Evolutionary conservation across 1,140 invertebrate genomes (phyloP).

Genomic region (Acromyrmex heyeri): DNA sequence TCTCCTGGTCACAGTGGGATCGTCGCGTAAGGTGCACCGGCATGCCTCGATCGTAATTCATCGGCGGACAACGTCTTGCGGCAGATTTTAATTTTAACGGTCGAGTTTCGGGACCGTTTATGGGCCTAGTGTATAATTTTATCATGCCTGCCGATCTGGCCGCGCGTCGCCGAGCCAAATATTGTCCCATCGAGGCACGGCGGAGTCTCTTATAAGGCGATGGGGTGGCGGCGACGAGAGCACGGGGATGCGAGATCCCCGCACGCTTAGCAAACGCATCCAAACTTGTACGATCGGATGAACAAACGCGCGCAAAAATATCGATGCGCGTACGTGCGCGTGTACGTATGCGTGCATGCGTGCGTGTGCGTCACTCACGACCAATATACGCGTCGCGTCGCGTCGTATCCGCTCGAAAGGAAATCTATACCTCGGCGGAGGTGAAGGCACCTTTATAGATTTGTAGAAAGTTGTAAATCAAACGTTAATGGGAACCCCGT

Average conservation of each 20-base stretch:
- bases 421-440: constrained; percentile 72
- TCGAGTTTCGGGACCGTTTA: constrained; percentile 81
- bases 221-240: constrained; percentile 10
- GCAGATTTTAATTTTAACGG: constrained; percentile 85
- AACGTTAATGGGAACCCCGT: constrained; percentile 85
- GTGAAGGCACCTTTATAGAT: constrained; percentile 85
- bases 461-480: constrained; percentile 87
- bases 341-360: no score
- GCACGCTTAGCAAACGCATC: constrained; percentile 9
- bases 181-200: constrained; percentile 71
- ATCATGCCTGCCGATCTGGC: constrained; percentile 84
- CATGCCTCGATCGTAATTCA: constrained; percentile 75
- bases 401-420: constrained; percentile 58
- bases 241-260: not conserved
- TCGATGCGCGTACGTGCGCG: no score
- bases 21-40: constrained; percentile 64
- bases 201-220: constrained; percentile 41
- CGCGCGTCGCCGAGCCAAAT: constrained; percentile 74
- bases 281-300: constrained; percentile 15
- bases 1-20: constrained; percentile 31
- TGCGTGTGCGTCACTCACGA: not conserved
- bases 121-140: constrained; percentile 85
- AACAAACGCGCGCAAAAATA: constrained; percentile 4
- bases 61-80: constrained; percentile 77
- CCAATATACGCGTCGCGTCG: not conserved